A percentile compares a stretch with the other conserved stretches of the same genome.
Conservation (phyloP, 2,888 invertebrate genomes). For the Archaeoteleia sp. region DNA sequence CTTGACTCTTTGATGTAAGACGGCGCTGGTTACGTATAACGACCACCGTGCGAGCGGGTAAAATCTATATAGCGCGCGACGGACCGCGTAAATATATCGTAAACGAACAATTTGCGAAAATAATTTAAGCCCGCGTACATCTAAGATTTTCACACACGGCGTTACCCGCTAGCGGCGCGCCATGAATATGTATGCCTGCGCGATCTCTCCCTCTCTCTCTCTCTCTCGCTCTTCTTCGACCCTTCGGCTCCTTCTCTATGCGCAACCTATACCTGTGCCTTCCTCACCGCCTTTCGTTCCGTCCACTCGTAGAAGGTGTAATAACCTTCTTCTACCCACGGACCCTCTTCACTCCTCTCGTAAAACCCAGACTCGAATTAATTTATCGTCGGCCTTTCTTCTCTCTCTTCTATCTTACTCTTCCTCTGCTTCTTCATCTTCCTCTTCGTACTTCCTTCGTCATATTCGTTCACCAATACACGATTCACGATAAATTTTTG, state of each 20-base stretch:
- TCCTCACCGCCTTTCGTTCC: constrained; percentile 27
- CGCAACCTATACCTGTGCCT: constrained; percentile 31
- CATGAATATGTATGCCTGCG: constrained; percentile 54
- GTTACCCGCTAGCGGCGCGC: constrained; percentile 37
- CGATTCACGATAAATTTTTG: background rate
- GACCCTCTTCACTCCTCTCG: constrained; percentile 18
- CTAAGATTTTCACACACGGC: constrained; percentile 38
- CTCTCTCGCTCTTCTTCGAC: constrained; percentile 31
- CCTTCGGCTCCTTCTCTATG: constrained; percentile 37
- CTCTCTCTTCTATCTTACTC: constrained; percentile 6
- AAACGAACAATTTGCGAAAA: constrained; percentile 45
- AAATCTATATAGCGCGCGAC: too few relatives aligned
- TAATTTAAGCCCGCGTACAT: constrained; percentile 41
- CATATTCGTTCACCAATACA: background rate
- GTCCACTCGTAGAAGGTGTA: constrained; percentile 34
- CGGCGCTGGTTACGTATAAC: too few relatives aligned
- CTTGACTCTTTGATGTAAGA: too few relatives aligned
- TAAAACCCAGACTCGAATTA: constrained; percentile 32
- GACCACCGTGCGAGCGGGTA: too few relatives aligned
- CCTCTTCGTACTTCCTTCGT: constrained; percentile 1
- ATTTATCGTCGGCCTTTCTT: constrained; percentile 17
- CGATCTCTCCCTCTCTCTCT: too few relatives aligned
- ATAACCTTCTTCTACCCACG: constrained; percentile 37
- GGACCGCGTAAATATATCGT: constrained; percentile 28
- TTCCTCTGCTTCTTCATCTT: constrained; percentile 3